Evolutionary conservation across 2,113 vertebrate species (phyloP).

Genomic region (Theristicus caerulescens): DNA sequence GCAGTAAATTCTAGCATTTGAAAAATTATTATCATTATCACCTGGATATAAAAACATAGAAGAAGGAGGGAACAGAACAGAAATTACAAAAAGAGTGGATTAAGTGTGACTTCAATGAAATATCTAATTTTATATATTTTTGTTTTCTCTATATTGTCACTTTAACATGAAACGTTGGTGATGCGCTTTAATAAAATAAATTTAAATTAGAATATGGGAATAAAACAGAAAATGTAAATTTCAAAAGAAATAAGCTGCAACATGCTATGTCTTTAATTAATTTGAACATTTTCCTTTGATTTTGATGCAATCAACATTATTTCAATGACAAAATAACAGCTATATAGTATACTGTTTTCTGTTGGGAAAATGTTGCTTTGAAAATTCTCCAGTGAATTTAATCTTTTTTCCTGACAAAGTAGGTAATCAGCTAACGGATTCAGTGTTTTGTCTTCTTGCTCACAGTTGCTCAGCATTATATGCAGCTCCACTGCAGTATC

Average conservation of each 20-base stretch:
- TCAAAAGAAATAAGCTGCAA: background rate
- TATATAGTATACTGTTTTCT: background rate
- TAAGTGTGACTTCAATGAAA: background rate
- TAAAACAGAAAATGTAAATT: background rate
- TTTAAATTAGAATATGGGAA: background rate
- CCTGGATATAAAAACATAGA: background rate
- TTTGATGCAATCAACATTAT: background rate
- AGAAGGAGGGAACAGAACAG: background rate
- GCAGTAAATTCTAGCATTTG: background rate
- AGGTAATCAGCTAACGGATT: background rate
- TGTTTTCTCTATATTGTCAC: background rate
- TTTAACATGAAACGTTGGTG: background rate
- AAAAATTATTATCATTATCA: background rate
- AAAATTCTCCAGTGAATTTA: background rate
- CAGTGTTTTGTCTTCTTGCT: background rate
- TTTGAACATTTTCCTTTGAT: background rate
- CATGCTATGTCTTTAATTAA: background rate
- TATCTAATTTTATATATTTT: background rate
- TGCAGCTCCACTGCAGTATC: rapidly evolving
- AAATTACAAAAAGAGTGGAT: background rate
- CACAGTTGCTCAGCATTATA: background rate
- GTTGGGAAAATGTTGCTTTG: background rate
- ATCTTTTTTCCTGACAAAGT: background rate
- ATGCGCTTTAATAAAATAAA: background rate
- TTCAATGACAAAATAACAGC: background rate